A percentile compares a stretch with the other conserved stretches of the same genome.
These are phyloP conservation scores for Xylocampa areola DNA, from an alignment of 2,888 invertebrate genomes.

Conservation along the genomic window DNA sequence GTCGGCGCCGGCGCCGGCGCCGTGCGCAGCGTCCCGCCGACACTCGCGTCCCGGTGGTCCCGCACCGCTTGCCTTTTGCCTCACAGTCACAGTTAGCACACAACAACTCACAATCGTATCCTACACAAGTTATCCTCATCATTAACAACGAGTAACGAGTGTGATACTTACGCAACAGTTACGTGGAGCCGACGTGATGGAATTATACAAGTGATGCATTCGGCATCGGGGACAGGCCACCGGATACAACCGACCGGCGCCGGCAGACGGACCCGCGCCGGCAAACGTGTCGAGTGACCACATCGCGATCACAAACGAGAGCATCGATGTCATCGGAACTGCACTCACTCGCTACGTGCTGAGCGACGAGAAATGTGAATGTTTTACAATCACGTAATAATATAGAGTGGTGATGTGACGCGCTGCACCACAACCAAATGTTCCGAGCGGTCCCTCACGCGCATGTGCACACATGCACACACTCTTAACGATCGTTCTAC, in stretches of 20 bases:
- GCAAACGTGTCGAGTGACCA: neutral
- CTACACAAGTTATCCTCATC: slow-evolving; percentile 24
- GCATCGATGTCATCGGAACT: no score
- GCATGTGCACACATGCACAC: no score
- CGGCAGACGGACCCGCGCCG: neutral
- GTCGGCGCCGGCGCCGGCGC: no score
- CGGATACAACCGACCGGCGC: slow-evolving; percentile 8
- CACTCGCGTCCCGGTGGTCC: no score
- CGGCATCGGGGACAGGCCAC: slow-evolving; percentile 29
- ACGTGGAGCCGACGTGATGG: slow-evolving; percentile 8
- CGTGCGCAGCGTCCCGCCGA: no score
- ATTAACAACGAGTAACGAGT: neutral
- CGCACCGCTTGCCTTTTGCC: no score
- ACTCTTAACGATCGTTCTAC: no score
- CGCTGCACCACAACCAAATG: neutral
- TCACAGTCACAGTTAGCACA: no score
- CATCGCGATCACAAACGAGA: slow-evolving; percentile 1
- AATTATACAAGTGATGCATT: slow-evolving; percentile 16
- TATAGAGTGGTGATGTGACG: no score
- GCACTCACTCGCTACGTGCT: neutral
- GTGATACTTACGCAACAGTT: slow-evolving; percentile 9
- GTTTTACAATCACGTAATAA: neutral
- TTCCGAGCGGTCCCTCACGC: neutral
- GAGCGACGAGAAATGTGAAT: neutral
- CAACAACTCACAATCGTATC: no score